phyloP scores from a whole-genome alignment of 1,140 invertebrate genomes.

The Magallana gigas region DNA sequence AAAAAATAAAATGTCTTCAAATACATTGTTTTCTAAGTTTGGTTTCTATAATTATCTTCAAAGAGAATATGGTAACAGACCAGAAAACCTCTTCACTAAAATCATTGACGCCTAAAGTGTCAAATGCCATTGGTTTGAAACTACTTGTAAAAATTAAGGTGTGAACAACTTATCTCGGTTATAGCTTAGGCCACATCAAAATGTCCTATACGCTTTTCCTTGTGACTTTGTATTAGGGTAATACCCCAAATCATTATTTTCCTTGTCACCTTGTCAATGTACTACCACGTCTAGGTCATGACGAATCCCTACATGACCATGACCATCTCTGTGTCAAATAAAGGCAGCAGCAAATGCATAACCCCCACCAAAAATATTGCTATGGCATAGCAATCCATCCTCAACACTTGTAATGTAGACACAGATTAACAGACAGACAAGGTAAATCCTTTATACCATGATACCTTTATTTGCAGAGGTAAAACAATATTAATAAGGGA shows the following conservation, averaged over 20 bases:
- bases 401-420: neutral
- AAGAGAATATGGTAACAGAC: neutral
- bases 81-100: neutral
- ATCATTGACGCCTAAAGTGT: neutral
- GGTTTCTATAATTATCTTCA: neutral
- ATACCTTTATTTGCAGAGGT: conserved; percentile 4
- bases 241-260: neutral
- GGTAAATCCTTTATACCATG: neutral
- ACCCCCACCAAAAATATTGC: neutral
- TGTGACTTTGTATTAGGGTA: neutral
- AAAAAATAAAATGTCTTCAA: neutral
- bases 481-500: neutral
- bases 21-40: neutral
- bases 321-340: neutral
- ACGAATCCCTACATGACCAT: neutral
- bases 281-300: neutral
- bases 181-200: neutral
- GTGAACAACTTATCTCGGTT: neutral
- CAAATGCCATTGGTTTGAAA: neutral
- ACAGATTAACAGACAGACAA: conserved; percentile 13
- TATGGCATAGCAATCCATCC: too few relatives aligned
- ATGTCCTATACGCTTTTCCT: neutral
- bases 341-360: neutral
- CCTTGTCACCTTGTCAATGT: neutral
- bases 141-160: neutral